Conservation (phyloP, 2,797 vertebrate species). For the Holocentrus rufus region DNA sequence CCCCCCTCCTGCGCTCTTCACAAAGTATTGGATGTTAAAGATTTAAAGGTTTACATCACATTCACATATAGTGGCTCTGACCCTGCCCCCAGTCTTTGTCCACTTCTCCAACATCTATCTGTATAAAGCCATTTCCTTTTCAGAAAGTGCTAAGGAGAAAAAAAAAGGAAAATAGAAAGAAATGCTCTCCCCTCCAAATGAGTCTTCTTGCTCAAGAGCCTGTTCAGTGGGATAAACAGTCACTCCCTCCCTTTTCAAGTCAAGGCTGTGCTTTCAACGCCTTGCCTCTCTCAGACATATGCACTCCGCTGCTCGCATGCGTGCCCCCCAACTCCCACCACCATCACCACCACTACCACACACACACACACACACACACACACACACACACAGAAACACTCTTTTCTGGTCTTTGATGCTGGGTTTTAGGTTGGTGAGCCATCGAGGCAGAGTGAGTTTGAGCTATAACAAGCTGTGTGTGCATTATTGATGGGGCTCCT, state of each 20-base stretch:
- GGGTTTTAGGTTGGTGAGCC: conserved; percentile 66
- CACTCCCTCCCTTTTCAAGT: conserved; percentile 50
- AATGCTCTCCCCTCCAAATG: conserved; percentile 11
- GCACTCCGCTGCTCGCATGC: conserved; percentile 38
- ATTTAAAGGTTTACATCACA: conserved; percentile 52
- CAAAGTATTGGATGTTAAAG: conserved; percentile 44
- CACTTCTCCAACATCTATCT: conserved; percentile 19
- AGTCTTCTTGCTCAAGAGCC: conserved; percentile 16
- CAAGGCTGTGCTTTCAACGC: conserved; percentile 54
- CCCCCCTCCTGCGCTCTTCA: conserved; percentile 31
- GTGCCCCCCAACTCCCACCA: not conserved
- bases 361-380: not conserved
- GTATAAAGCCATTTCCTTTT: conserved; percentile 29
- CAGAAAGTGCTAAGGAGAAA: conserved; percentile 32
- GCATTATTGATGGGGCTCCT: conserved; percentile 78
- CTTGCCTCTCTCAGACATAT: conserved; percentile 33
- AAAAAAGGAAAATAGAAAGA: too few relatives aligned
- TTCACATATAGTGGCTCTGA: conserved; percentile 26
- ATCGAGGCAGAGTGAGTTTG: conserved; percentile 65
- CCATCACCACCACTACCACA: not conserved
- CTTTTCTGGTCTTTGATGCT: conserved; percentile 64
- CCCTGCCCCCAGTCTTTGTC: conserved; percentile 41
- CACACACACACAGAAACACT: not conserved
- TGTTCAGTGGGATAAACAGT: conserved; percentile 42
- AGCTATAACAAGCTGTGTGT: conserved; percentile 77